Base-by-base conservation (phyloP, 2,888 invertebrate species). In the Melikaiella ostensackeni region DNA sequence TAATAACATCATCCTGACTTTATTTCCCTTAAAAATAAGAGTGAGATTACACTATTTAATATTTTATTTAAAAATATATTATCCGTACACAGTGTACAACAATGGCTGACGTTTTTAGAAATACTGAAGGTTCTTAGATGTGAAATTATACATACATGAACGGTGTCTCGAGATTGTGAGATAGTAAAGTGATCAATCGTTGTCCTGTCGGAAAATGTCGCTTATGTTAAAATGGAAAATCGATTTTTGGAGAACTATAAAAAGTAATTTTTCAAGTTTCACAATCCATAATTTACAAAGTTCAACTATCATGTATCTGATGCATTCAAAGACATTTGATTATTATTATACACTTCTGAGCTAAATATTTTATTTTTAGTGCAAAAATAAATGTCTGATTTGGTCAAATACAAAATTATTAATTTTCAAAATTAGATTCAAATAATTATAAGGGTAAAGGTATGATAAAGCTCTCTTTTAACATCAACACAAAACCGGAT, bases 131-230 rank as follows among this genome's bases (percentile, higher is more conserved):
- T 42, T 64, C 21, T 8, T 16, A 8, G 16, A 42, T 16, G 42
- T 64, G 7, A 13, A 64, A 64, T 38, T 24, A 35, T 42, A 64
- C 21, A 64, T 64, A 38, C 38, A 16, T 24, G 19, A 42, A 64
- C 21, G 21, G 42, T 42, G 24, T 42, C 16, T 27, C 21, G 24
- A 64, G 42, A 64, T 42, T n/a, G n/a, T n/a, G n/a, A n/a, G n/a
- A n/a, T n/a, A 24, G 42, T 42, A 21, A 6, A 38, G n/a, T 38
- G 38, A 64, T 64, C 42, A 35, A 64, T 64, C 61, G 27, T 21
- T 64, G 63, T 66, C 27, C 21, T 24, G 27, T 66, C 27, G 27
- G 64, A 64, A 64, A 64, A 7, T 42, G 27, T 64, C 24, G 38
- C 38, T 38, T n/a, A 64, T 8, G 27, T 42, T 64, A 64, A 42